These are phyloP conservation scores for Drosophila azteca DNA, from an alignment of 1,140 invertebrate species.

Conservation along the genomic window DNA sequence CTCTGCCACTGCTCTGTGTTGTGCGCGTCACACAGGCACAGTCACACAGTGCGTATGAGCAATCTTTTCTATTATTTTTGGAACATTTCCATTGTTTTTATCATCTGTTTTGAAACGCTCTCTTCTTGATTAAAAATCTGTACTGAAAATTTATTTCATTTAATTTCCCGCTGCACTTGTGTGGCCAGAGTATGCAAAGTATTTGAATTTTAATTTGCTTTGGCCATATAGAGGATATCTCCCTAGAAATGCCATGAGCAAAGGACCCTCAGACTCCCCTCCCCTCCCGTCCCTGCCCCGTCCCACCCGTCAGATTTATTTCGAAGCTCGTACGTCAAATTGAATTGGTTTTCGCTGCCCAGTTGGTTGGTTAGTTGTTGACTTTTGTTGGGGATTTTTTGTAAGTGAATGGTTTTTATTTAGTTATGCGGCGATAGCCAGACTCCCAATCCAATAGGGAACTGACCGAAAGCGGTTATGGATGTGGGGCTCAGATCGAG, in stretches of 20 bases:
- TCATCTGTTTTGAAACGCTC: constrained; percentile 2
- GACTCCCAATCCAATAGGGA: constrained; percentile 54
- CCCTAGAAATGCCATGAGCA: constrained; percentile 2
- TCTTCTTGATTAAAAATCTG: constrained; percentile 71
- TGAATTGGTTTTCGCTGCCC: constrained; percentile 50
- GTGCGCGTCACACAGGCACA: constrained; percentile 45
- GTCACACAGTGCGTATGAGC: constrained; percentile 70
- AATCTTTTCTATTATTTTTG: constrained; percentile 39
- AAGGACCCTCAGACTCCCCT: neutral
- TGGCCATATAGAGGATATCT: constrained; percentile 34
- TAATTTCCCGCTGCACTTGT: constrained; percentile 53
- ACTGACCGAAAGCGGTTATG: constrained; percentile 19
- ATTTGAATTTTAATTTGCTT: constrained; percentile 75
- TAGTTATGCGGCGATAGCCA: constrained; percentile 51
- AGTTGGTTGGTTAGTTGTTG: constrained; percentile 50
- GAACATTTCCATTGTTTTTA: no score
- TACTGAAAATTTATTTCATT: constrained; percentile 71
- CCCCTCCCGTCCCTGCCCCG: neutral
- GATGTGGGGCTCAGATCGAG: neutral
- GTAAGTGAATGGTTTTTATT: constrained; percentile 75
- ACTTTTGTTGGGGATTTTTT: constrained; percentile 43
- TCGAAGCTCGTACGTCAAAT: constrained; percentile 61
- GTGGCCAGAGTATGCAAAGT: constrained; percentile 61
- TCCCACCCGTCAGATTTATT: constrained; percentile 35
- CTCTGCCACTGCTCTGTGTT: constrained; percentile 35